Base-by-base conservation (phyloP, 2,888 invertebrate genomes). In the Hirtodrosophila trivittata region DNA sequence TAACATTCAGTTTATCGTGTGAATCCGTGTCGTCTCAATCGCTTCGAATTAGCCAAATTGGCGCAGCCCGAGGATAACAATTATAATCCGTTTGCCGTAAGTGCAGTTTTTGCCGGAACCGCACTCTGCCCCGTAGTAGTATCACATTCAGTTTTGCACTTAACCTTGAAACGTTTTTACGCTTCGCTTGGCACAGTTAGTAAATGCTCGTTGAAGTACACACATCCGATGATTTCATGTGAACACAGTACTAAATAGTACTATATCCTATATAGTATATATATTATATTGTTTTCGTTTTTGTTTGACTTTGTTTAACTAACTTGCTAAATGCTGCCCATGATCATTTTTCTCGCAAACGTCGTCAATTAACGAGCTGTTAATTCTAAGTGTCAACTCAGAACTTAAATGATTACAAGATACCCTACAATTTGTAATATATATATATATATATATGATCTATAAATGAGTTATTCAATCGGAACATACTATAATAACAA, bases 21-120 rank as follows among this genome's bases (percentile, higher is more conserved):
- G n/a, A 28, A 28, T 28, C 9, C 28, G 28, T 28, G 9, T 28
- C 28, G 12, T 45, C 2, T 30, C 25, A 41, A 5, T 5, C 13
- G 13, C 46, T n/a, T 18, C 7, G 51, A 65, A 50, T 45, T 66
- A 52, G 56, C 55, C 77, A 89, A 86, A 73, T 84, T 89, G 86
- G 81, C 89, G 46, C 77, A 87, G 50, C 71, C 73, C 62, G 73
- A 82, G 65, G 83, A 84, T 39, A 68, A 81, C 52, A 30, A 54
- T 63, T 56, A 57, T 0, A 77, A 81, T 56, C 75, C 84, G 59
- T 49, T 86, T n/a, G 80, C 75, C 58, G 89, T 89, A 89, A 89
- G 89, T 89, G 46, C 49, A 57, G 47, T 57, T 50, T 21, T 56
- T 49, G 8, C 28, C 8, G 47, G 16, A 35, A 47, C 16, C 21